Evolutionary conservation across 2,888 invertebrate species (phyloP), one percentile per base, ranked within the genome.

Genomic region (Erannis defoliaria): DNA sequence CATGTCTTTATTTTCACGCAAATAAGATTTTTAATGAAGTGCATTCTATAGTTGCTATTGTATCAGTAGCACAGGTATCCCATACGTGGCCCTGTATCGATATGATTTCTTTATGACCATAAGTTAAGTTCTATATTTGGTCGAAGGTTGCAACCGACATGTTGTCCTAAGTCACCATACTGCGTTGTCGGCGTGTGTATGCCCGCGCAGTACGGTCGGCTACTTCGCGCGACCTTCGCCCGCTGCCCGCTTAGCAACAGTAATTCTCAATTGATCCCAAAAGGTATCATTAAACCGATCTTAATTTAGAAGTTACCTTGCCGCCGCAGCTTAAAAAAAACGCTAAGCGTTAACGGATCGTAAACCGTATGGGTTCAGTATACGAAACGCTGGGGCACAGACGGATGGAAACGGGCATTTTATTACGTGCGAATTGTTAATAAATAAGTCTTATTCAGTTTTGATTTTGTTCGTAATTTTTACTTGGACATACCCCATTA

Each of bases 231-330:
- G 73, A 71, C 81, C 81, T 81, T 81, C 76, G 64, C 45, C 55
- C 63, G 55, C 51, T 53, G 68, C 59, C 46, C 71, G 78, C 72
- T 68, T 77, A 67, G 81, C 75, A 80, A 81, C 81, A 72, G 66
- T 70, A 66, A 71, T 72, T 76, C 77, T 72, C 75, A 80, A 81
- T 80, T 80, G 81, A 78, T 76, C 75, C 75, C 75, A 76, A 79
- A 81, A 81, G 81, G 78, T 80, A 80, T 80, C 76, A 80, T 80
- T 80, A 79, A 75, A 78, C 76, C 69, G 75, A 80, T 80, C 78
- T 81, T 78, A 78, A 81, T 81, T 80, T 80, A 81, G 80, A 81
- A 80, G 74, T 78, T 80, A 77, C 81, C 79, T 79, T 77, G 81
- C 74, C 71, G 72, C 76, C 72, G 66, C 70, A 70, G 77, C 71